A percentile compares a stretch with the other conserved stretches of the same genome.
These are phyloP conservation scores for Spicauda simplicius DNA, from an alignment of 2,888 invertebrate genomes.

Conservation along the genomic window DNA sequence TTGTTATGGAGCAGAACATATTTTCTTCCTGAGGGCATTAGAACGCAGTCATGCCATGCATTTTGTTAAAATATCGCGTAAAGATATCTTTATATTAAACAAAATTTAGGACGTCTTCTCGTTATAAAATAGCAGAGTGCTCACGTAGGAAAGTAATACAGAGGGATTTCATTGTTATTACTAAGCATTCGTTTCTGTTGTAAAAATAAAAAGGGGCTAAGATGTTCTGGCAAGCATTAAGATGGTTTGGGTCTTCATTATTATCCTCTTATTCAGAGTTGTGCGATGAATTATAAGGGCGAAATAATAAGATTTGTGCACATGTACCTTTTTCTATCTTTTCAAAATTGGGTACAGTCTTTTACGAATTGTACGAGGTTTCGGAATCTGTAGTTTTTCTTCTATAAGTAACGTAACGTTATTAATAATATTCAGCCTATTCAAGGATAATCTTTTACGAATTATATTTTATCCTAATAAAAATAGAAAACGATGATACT, in stretches of 20 bases:
- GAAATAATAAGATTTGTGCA: too few species aligned
- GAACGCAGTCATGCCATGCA: background rate
- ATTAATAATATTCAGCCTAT: too few species aligned
- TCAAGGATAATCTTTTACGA: too few species aligned
- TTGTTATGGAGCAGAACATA: too few species aligned
- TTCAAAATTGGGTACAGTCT: too few species aligned
- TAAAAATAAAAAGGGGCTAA: constrained; percentile 28
- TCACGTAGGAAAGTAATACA: constrained; percentile 40
- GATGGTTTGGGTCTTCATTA: background rate
- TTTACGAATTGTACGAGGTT: too few species aligned
- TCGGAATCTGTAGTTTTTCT: too few species aligned
- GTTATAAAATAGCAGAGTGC: constrained; percentile 23
- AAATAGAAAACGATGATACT: too few species aligned
- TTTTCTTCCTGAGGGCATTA: too few species aligned
- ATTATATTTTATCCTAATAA: too few species aligned
- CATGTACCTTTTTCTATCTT: too few species aligned
- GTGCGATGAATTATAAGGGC: background rate
- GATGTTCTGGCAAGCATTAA: background rate
- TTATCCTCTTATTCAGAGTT: background rate
- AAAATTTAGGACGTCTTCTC: background rate
- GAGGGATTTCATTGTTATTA: constrained; percentile 40
- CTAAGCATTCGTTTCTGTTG: constrained; percentile 36
- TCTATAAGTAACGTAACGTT: too few species aligned
- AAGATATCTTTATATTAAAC: background rate
- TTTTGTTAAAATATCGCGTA: background rate